Evolutionary conservation across 2,888 invertebrate genomes (phyloP), one percentile per base, ranked within the genome.

Genomic region (Orchestes rusci): DNA sequence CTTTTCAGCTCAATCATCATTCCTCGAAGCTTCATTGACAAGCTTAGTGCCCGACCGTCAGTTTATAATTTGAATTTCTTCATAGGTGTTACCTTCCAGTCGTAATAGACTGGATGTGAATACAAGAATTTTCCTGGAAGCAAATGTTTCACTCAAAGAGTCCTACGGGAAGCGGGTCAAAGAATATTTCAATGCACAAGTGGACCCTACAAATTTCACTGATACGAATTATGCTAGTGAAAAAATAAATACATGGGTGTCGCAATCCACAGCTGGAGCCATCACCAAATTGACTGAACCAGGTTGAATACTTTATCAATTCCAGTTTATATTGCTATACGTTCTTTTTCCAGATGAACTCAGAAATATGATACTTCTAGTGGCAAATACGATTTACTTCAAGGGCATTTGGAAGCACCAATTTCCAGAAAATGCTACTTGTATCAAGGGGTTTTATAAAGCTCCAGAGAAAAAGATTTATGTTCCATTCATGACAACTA

Each of bases 231-330:
- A 64, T 3, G 73, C 84, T 1, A 77, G 78, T 0, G 59, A 67
- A 4, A 64, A 68, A 4, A 87, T 95, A 47, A 95, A 95, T 59
- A 58, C 68, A 1, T 95, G 92, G 90, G 84, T 90, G 1, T 73
- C 75, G 18, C 76, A 80, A 45, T 69, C 82, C 7, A 94, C 95
- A 0, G 71, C 79, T 5, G 82, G 83, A 8, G 80, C 79, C 55
- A 83, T 95, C 23, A 70, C 74, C 7, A 72, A 82, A 56, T 64
- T 87, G 37, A 76, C 86, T 4, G 68, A 70, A 7, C 71, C 76
- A 57, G 80, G 84, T 77, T 61, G 23, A 12, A 19, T 19, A 18
- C 12, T 8, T n/a, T 16, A 23, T 17, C 12, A 36, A 12, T 20
- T 19, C 20, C 8, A 2, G 4, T 36, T 20, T 27, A 10, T n/a